Evolutionary conservation across 1,140 invertebrate genomes (phyloP).

Genomic region (Papilio polyxenes): DNA sequence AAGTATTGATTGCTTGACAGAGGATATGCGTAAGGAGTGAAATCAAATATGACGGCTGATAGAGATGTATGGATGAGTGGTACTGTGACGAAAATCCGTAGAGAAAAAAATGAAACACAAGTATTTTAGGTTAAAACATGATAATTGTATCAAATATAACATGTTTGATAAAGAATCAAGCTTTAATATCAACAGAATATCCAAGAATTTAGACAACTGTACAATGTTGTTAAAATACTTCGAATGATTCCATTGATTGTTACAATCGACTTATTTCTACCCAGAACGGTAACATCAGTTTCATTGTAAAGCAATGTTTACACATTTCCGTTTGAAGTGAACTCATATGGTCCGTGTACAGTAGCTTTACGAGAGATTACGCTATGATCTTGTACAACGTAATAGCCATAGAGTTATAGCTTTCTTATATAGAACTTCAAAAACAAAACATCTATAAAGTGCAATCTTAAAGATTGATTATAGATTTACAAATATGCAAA

Average conservation of each 20-base stretch:
- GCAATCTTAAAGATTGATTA: background rate
- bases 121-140: too few relatives aligned
- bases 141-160: too few relatives aligned
- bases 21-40: too few relatives aligned
- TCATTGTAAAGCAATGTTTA: background rate
- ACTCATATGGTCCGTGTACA: background rate
- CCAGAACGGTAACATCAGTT: background rate
- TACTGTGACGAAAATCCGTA: too few relatives aligned
- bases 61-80: too few relatives aligned
- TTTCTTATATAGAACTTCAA: background rate
- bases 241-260: background rate
- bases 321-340: background rate
- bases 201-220: background rate
- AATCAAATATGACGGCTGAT: too few relatives aligned
- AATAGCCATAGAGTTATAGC: background rate
- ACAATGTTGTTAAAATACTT: constrained; percentile 6
- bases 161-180: background rate
- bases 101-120: too few relatives aligned
- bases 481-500: background rate
- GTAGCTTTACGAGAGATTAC: background rate
- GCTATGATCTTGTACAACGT: background rate
- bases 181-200: background rate
- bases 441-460: background rate
- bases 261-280: background rate
- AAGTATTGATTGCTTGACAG: too few relatives aligned